These are phyloP conservation scores for Saturnia pavonia DNA, from an alignment of 2,888 invertebrate species.

Conservation along the genomic window DNA sequence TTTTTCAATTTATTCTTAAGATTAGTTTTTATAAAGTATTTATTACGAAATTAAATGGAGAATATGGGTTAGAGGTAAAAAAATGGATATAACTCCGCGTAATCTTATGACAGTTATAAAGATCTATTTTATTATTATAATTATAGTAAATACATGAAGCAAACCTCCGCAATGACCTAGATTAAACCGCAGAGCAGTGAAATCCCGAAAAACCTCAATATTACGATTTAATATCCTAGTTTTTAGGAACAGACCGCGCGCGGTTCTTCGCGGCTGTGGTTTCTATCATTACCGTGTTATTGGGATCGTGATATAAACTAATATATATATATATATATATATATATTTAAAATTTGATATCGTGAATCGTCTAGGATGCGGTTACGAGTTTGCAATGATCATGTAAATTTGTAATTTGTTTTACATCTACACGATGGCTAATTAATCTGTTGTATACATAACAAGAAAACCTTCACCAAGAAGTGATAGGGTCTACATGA, in stretches of 20 bases:
- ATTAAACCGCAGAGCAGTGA: conserved; percentile 1
- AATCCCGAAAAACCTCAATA: conserved; percentile 14
- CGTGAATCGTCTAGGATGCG: background rate
- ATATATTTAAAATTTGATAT: conserved; percentile 3
- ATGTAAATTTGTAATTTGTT: background rate
- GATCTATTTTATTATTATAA: background rate
- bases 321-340: background rate
- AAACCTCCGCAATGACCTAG: conserved; percentile 5
- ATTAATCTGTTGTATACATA: background rate
- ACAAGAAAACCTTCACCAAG: background rate
- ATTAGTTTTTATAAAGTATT: too few relatives aligned
- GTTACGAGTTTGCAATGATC: background rate
- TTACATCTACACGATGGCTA: background rate
- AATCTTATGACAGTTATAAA: background rate
- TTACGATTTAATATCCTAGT: conserved; percentile 29
- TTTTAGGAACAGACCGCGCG: conserved; percentile 26
- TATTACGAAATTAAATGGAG: too few relatives aligned
- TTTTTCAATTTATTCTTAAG: too few relatives aligned
- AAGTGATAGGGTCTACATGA: background rate
- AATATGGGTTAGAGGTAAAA: too few relatives aligned
- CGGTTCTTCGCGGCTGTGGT: conserved; percentile 27
- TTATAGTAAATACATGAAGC: background rate
- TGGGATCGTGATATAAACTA: conserved; percentile 15
- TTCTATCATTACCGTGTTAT: conserved; percentile 15
- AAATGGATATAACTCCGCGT: too few relatives aligned